Evolutionary conservation across 2,888 invertebrate species (phyloP), one percentile per base, ranked within the genome.

Genomic region (Congeria kusceri): DNA sequence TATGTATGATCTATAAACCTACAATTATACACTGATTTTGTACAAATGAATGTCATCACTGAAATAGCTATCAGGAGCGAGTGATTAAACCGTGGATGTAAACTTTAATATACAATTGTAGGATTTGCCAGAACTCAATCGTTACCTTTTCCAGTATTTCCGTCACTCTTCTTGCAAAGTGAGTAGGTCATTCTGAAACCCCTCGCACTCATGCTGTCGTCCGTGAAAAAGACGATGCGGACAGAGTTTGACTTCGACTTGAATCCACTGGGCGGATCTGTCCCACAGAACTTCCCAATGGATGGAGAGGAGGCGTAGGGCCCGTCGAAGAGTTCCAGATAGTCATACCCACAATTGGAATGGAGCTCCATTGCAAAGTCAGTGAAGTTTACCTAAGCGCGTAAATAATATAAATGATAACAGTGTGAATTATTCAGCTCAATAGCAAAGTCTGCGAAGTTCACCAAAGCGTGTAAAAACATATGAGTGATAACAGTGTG

Each of bases 201-300:
- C 61, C 68, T 66, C 3, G 70, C 83, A 1, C 78, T 29, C 13
- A 75, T 53, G 29, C 77, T 84, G 53, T 57, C 23, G 66, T 91
- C 91, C 0, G 92, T 82, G 56, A 82, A 82, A 79, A 92, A 91
- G 32, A 87, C 80, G 3, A 93, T 57, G 9, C 92, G 79, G 7
- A 93, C 59, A 4, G 83, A 75, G 75, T 91, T 90, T 67, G 87
- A 90, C 84, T 91, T 89, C 0, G 93, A 92, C 7, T 77, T 66
- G 82, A 92, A 88, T 64, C 92, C 91, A 67, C 94, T 94, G 0
- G 96, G 96, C 79, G 95, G 94, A 1, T 80, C 90, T 0, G 81
- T 93, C 3, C 97, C 97, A 92, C 98, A 98, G 92, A 95, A 97
- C 92, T 95, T 96, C 20, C 88, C 91, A 57, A 91, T 84, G 0